A percentile compares a stretch with the other conserved stretches of the same genome.
Evolutionary conservation across 1,140 invertebrate species (phyloP).

Genomic region (Drosophila lacertosa): DNA sequence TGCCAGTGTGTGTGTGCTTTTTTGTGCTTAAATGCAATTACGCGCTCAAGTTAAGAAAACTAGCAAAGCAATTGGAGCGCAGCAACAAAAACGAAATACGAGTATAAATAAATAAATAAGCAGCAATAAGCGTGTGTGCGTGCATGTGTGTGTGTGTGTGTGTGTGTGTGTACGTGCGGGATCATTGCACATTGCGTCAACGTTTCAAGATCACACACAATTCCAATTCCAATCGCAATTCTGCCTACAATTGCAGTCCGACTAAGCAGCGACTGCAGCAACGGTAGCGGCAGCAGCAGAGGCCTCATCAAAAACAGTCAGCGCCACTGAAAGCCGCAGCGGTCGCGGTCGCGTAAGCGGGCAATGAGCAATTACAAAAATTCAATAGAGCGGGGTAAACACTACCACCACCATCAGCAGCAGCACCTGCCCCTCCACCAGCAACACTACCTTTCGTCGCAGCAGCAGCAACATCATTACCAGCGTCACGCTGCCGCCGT

Average conservation of each 20-base stretch:
- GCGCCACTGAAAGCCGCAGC: constrained; percentile 20
- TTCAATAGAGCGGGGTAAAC: constrained; percentile 44
- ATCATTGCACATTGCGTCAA: constrained; percentile 81
- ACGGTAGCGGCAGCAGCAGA: background rate
- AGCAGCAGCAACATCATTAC: constrained; percentile 15
- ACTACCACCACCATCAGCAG: constrained; percentile 21
- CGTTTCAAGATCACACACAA: constrained; percentile 80
- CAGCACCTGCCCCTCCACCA: constrained; percentile 38
- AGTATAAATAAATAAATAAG: constrained; percentile 51
- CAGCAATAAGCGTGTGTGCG: constrained; percentile 32
- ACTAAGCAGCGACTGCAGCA: background rate
- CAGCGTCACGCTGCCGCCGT: constrained; percentile 17
- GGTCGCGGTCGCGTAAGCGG: constrained; percentile 33
- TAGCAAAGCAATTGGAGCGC: constrained; percentile 66
- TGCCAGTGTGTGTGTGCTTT: constrained; percentile 31
- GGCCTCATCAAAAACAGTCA: constrained; percentile 9
- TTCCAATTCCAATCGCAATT: constrained; percentile 40
- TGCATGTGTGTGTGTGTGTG: constrained; percentile 21
- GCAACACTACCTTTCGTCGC: no score
- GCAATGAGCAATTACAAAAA: constrained; percentile 57
- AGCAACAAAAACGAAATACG: constrained; percentile 51
- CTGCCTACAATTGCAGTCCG: constrained; percentile 24
- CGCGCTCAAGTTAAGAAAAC: constrained; percentile 74
- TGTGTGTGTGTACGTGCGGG: constrained; percentile 59
- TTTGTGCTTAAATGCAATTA: constrained; percentile 79